Evolutionary conservation across 2,113 vertebrate genomes (phyloP), one percentile per base, ranked within the genome.

Genomic region (Agelaius phoeniceus): DNA sequence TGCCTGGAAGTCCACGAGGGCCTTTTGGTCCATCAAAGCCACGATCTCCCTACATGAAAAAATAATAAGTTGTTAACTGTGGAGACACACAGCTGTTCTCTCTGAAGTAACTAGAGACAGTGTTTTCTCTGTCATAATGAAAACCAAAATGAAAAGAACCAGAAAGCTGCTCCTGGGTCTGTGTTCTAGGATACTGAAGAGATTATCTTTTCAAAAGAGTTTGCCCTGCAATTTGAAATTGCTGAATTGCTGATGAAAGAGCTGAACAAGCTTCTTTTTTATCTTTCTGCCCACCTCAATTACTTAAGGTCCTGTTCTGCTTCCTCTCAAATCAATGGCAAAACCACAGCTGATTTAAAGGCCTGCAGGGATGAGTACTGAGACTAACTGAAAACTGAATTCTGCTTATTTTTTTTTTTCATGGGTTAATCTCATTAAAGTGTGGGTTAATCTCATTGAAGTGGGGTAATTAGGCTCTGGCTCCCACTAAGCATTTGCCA

Each of bases 1-100:
- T 96, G 49, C 99, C 99, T 96, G 98, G 97, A 95, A 98, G 98
- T 92, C 99, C 98, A 90, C 96, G 96, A 54, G 97, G 94, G 72
- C 99, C 99, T 96, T 98, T 99, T 39, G 98, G 98, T 68, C 98
- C 99, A 68, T 98, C 98, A 90, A 98, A 98, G 72, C 99, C 98
- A 66, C 98, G 98, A 17, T 99, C 98, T 81, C 98, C 98, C 98
- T 99, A 93, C 61, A 90, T 87, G 59, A 96, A 93, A 94, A 97
- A 87, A 83, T 51, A 78, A 18, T 62, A 48, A 49, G 14, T 59
- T 57, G 21, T 86, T 93, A 89, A 84, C 62, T 86, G 87, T 87
- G 71, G 78, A 74, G 96, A 75, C 49, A 83, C 43, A 68, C 10
- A 87, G 66, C 77, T 87, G 9, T 81, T 71, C 35, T 66, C 24